phyloP scores from a whole-genome alignment of 2,888 invertebrate species.

The Ethmia dodecea region DNA sequence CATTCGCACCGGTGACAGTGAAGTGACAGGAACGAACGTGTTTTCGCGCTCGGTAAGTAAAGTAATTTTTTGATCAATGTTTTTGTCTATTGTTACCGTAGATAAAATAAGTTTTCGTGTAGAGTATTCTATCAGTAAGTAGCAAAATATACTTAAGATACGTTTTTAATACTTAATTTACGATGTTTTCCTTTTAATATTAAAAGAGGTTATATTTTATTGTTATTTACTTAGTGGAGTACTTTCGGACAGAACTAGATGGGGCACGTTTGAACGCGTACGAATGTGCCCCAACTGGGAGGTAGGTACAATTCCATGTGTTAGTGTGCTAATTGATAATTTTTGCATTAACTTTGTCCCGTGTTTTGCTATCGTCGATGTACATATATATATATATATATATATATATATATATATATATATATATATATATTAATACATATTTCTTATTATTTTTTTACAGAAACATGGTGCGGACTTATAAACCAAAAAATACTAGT shows the following conservation, averaged over 20 bases:
- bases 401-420: neutral
- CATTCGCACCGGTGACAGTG: constrained; percentile 2
- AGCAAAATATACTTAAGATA: neutral
- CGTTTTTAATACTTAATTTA: constrained; percentile 1
- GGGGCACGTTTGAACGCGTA: constrained; percentile 10
- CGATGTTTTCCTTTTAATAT: constrained; percentile 6
- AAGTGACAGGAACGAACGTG: constrained; percentile 4
- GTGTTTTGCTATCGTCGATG: no score
- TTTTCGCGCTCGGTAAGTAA: constrained; percentile 5
- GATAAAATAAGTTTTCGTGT: neutral
- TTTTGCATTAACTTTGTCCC: no score
- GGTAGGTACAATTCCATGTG: no score
- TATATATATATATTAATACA: neutral
- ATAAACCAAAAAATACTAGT: constrained; percentile 6
- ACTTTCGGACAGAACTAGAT: constrained; percentile 5
- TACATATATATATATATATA: neutral
- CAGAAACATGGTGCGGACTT: constrained; percentile 10
- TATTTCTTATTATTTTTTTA: neutral
- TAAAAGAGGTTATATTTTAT: constrained; percentile 4
- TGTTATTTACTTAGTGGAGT: constrained; percentile 6
- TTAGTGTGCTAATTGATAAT: no score
- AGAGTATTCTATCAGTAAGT: neutral
- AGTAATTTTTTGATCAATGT: neutral
- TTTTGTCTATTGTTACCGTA: neutral
- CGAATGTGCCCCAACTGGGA: constrained; percentile 8